Evolutionary conservation across 2,888 invertebrate species (phyloP).

Genomic region (Xylota sylvarum): DNA sequence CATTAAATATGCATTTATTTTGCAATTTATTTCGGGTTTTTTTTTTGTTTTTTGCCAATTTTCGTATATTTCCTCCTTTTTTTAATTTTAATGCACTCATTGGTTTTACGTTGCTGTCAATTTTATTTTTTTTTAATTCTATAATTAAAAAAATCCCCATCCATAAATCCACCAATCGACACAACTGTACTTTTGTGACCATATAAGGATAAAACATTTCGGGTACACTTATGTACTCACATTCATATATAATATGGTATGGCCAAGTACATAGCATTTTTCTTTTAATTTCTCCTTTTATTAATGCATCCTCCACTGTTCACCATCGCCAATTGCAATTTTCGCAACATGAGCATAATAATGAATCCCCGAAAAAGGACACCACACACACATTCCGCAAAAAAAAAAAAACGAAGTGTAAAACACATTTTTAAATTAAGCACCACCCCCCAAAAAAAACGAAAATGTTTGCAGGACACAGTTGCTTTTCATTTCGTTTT

Average conservation of each 20-base stretch:
- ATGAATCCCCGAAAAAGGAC: slow-evolving; percentile 74
- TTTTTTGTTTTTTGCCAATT: slow-evolving; percentile 12
- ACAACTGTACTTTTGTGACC: slow-evolving; percentile 55
- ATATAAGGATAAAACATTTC: slow-evolving; percentile 58
- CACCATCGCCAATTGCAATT: slow-evolving; percentile 75
- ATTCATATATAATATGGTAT: slow-evolving; percentile 43
- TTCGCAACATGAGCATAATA: slow-evolving; percentile 76
- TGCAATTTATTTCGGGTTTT: slow-evolving; percentile 6
- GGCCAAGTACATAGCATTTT: slow-evolving; percentile 46
- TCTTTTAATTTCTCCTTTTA: slow-evolving; percentile 74
- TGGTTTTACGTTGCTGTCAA: slow-evolving; percentile 41
- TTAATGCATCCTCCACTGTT: slow-evolving; percentile 67
- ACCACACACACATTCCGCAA: slow-evolving; percentile 50
- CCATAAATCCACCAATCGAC: slow-evolving; percentile 71
- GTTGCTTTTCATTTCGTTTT: slow-evolving; percentile 65
- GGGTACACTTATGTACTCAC: slow-evolving; percentile 19
- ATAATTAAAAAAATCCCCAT: slow-evolving; percentile 68
- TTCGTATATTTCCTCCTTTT: background rate
- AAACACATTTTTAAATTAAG: slow-evolving; percentile 77
- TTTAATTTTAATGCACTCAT: slow-evolving; percentile 66
- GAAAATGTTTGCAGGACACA: slow-evolving; percentile 70
- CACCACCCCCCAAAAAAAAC: slow-evolving; percentile 63
- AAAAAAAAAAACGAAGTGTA: slow-evolving; percentile 63
- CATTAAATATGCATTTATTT: slow-evolving; percentile 66
- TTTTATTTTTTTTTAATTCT: slow-evolving; percentile 65